Conservation (phyloP, 2,888 invertebrate genomes). For the Lepidonotus clava region DNA sequence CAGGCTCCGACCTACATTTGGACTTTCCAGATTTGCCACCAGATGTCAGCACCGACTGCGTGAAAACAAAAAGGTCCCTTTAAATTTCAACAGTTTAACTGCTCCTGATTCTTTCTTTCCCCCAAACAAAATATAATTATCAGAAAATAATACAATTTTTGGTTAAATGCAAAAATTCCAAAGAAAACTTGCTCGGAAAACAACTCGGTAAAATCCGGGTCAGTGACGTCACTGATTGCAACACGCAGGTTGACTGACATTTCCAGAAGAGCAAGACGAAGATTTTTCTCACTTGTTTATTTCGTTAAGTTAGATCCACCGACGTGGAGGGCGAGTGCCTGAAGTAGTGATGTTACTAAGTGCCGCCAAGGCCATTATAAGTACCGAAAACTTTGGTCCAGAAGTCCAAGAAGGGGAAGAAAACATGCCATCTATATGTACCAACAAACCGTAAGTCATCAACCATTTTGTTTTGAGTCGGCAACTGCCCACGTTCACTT, state of each 20-base stretch:
- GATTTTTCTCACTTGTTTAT: constrained; percentile 13
- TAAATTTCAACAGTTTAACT: too few species aligned
- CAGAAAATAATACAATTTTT: too few species aligned
- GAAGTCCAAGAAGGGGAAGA: constrained; percentile 75
- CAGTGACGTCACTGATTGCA: constrained; percentile 44
- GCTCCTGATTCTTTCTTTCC: too few species aligned
- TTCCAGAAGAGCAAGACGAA: not conserved
- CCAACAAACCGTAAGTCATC: constrained; percentile 66
- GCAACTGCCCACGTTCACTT: not conserved
- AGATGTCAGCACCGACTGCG: too few species aligned
- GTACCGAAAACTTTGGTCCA: constrained; percentile 80
- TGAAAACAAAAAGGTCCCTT: too few species aligned
- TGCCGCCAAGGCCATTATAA: constrained; percentile 77
- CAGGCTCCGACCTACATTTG: too few species aligned
- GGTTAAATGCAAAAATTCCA: too few species aligned
- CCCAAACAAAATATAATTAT: too few species aligned
- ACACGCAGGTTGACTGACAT: constrained; percentile 12
- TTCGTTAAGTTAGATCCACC: constrained; percentile 11
- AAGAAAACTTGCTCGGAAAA: not conserved
- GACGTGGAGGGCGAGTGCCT: constrained; percentile 41
- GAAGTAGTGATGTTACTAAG: constrained; percentile 69
- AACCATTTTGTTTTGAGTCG: constrained; percentile 15
- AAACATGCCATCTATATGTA: constrained; percentile 77
- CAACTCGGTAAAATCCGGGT: constrained; percentile 2
- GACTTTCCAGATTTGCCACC: too few species aligned